Evolutionary conservation across 1,140 invertebrate genomes (phyloP), one percentile per base, ranked within the genome.

Genomic region (Tachypleus tridentatus): DNA sequence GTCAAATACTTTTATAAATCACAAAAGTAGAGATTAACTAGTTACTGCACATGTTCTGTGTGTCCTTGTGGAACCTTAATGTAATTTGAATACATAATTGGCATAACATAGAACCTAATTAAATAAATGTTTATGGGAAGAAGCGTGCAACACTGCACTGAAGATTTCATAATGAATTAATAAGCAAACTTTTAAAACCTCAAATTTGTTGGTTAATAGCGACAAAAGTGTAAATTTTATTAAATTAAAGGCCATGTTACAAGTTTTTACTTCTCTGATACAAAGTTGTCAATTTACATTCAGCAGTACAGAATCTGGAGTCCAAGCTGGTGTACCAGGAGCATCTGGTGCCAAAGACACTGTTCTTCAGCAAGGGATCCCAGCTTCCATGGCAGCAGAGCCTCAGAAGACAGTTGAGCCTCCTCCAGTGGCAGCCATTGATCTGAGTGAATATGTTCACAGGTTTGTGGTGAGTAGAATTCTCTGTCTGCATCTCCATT

Each of bases 381-480:
- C 3, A 58, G 57, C 65, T 49, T 56, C 51, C 56, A 51, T 62
- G 29, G 29, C 58, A 10, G 54, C 29, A 51, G 67, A 68, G 52
- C 63, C 67, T 11, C 48, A 62, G n/a, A 62, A 54, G 60, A 51
- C 67, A 10, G 49, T 59, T 4, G 68, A 69, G 63, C 58, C 62
- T 11, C 54, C 62, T 29, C 64, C 68, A 4, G 68, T 69, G 4
- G 68, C 68, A 11, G 62, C 68, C n/a, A 66, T 69, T 48, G 62
- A 69, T 29, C 66, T 69, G 6, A 59, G 52, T 3, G 62, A 69
- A 61, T 69, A 69, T 57, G 60, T 67, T 51, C 64, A 64, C 49
- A 69, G 72, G 63, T 65, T 76, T 65, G 63, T 74, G 63, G 72
- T 73, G 64, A 56, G 69, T 54, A 50, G 49, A 10, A 5, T 5